Base-by-base conservation (phyloP, 2,888 invertebrate species). In the Apoderus coryli region DNA sequence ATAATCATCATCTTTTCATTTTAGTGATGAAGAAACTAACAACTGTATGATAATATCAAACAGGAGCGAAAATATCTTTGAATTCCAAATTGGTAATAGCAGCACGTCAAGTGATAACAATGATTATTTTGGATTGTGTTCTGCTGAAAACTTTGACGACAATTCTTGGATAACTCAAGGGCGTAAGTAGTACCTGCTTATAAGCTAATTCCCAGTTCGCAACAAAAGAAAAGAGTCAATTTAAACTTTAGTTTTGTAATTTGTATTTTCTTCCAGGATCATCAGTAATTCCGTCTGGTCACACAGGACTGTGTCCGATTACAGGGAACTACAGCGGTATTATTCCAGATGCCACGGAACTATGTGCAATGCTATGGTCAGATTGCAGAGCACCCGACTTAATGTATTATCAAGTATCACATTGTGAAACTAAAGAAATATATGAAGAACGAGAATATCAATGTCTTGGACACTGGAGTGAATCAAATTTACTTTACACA, bases 401-500 rank as follows among this genome's bases (percentile, higher is more conserved):
- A 29, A 74, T 75, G 74, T 69, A 72, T 44, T 74, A 70, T 48
- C 69, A 67, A 47, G 71, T 74, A 10, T 67, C 64, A 29, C 66
- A 69, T 39, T 75, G 75, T 46, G 57, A 58, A 30, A 63, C 67
- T 22, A 53, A 60, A 16, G 67, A 72, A 50, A 57, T 73, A 22
- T 71, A 64, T 46, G 73, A 73, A 62, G 73, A 73, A 49, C 60
- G 74, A 10, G 67, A 71, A 37, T 75, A 75, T 44, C 58, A 65
- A 35, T 75, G 75, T 43, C 52, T 75, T 23, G 75, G 74, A 2
- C 72, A 74, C 43, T 75, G 74, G 73, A 60, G 64, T 37, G 73
- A 74, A 46, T 61, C 64, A 16, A 65, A 66, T 10, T 54, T 69
- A 1, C 61, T 71, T 34, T 74, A 72, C 44, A 70, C 73, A 1